Conservation (phyloP, 2,113 vertebrate species). For the Ovis aries region ARS-UI_Ramb_v3.0 NC_056080.1:64996001-64996500, state of each 20-base stretch:
- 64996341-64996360: conserved; percentile 37
- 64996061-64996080: not conserved
- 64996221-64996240: conserved; percentile 5
- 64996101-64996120: not conserved
- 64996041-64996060: conserved; percentile 2
- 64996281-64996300: conserved; percentile 21
- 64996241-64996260: not conserved
- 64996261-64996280: conserved; percentile 10
- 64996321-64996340: conserved; percentile 36
- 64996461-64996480: not conserved
- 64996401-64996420: conserved; percentile 45
- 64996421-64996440: not conserved
- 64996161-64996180: not conserved
- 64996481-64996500: conserved; percentile 22
- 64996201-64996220: conserved; percentile 30
- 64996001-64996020: conserved; percentile 20
- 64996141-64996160: not conserved
- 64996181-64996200: not conserved
- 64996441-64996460: not conserved
- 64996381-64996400: conserved; percentile 51
- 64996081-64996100: not conserved
- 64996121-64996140: not conserved
- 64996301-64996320: conserved; percentile 42
- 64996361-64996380: conserved; percentile 24
- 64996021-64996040: not conserved